A percentile compares a stretch with the other conserved stretches of the same genome.
Evolutionary conservation across 2,888 invertebrate genomes (phyloP).

Genomic region (Nymphalis urticae): DNA sequence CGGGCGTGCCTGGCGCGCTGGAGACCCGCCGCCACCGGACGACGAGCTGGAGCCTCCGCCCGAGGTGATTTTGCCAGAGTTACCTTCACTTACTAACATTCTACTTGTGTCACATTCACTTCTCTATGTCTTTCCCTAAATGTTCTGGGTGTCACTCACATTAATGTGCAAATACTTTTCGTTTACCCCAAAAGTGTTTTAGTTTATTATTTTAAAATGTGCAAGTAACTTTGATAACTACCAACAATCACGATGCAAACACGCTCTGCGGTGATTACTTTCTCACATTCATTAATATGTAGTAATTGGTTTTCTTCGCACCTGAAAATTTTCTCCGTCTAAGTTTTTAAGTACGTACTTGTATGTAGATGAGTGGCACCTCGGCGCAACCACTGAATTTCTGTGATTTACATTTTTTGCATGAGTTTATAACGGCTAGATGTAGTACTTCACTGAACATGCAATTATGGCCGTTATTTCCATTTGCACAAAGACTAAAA

Average conservation of each 20-base stretch:
- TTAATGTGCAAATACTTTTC: constrained; percentile 40
- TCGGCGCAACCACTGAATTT: constrained; percentile 58
- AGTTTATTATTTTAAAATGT: background rate
- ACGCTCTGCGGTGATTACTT: constrained; percentile 13
- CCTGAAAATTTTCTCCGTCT: constrained; percentile 25
- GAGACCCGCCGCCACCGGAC: constrained; percentile 70
- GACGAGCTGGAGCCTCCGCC: constrained; percentile 75
- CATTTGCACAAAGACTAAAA: constrained; percentile 48
- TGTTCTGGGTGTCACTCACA: constrained; percentile 71
- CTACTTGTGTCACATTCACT: constrained; percentile 66
- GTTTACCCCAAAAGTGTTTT: background rate
- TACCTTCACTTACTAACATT: constrained; percentile 71
- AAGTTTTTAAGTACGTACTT: constrained; percentile 15
- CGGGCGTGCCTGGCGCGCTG: constrained; percentile 73
- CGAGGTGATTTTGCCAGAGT: constrained; percentile 82
- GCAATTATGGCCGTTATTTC: constrained; percentile 77
- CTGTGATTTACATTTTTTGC: constrained; percentile 61
- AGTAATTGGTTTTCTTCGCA: constrained; percentile 25
- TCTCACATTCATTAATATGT: constrained; percentile 20
- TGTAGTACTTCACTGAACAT: constrained; percentile 61
- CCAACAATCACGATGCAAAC: background rate
- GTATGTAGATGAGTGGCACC: constrained; percentile 60
- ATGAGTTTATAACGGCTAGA: constrained; percentile 70
- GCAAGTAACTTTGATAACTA: background rate
- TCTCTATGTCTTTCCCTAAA: constrained; percentile 65